These are phyloP conservation scores for Eptatretus burgeri DNA, from an alignment of 2,113 vertebrate species.

Conservation along the genomic window DNA sequence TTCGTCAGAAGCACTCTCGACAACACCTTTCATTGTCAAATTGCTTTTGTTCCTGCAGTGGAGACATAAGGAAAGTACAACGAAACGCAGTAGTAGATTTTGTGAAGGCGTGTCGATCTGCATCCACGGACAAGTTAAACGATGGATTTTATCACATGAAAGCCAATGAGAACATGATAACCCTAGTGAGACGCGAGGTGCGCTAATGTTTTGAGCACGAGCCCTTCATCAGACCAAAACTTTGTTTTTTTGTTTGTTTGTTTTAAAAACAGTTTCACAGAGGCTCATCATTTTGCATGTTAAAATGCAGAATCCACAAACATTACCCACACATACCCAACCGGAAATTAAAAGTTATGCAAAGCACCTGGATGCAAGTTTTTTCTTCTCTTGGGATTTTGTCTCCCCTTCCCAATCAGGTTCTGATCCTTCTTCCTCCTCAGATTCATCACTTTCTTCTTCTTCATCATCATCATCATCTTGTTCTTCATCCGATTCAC, in stretches of 20 bases:
- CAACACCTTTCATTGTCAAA: neutral
- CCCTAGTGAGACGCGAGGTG: neutral
- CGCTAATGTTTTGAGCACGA: neutral
- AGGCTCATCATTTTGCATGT: neutral
- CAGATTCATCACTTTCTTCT: constrained; percentile 28
- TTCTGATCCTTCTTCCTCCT: constrained; percentile 20
- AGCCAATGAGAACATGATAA: neutral
- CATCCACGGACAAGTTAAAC: neutral
- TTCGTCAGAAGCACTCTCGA: neutral
- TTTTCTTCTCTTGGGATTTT: neutral
- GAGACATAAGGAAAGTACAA: neutral
- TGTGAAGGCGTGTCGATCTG: neutral
- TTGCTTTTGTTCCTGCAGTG: constrained; percentile 1
- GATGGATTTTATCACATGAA: neutral
- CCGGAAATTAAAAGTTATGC: neutral
- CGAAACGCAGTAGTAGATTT: neutral
- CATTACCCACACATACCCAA: neutral
- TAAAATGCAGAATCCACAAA: neutral
- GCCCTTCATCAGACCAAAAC: neutral
- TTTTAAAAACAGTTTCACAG: no score
- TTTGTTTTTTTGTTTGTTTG: no score
- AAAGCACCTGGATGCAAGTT: neutral
- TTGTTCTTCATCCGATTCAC: constrained; percentile 25
- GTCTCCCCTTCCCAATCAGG: constrained; percentile 11
- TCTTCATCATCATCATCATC: constrained; percentile 28